A percentile compares a stretch with the other conserved stretches of the same genome.
These are phyloP conservation scores for Equus przewalskii DNA, from an alignment of 2,113 vertebrate species.

Conservation along the genomic window DNA sequence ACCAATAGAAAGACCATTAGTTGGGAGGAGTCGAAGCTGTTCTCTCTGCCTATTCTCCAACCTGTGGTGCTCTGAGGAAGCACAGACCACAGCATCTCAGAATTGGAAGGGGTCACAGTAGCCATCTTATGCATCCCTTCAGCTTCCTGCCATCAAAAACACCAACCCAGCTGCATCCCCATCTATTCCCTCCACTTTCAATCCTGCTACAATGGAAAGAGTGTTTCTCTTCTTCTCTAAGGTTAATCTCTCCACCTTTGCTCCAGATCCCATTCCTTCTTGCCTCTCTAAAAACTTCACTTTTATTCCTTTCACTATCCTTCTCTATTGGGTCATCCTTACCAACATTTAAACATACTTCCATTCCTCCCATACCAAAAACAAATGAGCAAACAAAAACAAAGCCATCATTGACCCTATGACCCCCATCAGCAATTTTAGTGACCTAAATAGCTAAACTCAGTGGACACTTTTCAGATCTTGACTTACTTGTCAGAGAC, in stretches of 20 bases:
- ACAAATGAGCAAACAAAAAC: neutral
- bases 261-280: neutral
- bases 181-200: neutral
- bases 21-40: neutral
- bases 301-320: neutral
- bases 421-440: neutral
- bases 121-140: neutral
- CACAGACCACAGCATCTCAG: neutral
- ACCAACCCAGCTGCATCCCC: neutral
- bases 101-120: neutral
- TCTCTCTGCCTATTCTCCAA: neutral
- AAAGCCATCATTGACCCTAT: neutral
- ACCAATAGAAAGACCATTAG: conserved; percentile 60
- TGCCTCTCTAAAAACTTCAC: neutral
- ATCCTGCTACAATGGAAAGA: neutral
- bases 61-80: neutral
- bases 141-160: neutral
- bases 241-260: neutral
- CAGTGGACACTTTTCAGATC: neutral
- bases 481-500: neutral
- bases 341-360: neutral
- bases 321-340: neutral
- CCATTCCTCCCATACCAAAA: neutral
- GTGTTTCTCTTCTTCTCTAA: neutral
- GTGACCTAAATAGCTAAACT: neutral